Conservation (phyloP, 2,113 vertebrate genomes). For the Rhizomys pruinosus region DNA sequence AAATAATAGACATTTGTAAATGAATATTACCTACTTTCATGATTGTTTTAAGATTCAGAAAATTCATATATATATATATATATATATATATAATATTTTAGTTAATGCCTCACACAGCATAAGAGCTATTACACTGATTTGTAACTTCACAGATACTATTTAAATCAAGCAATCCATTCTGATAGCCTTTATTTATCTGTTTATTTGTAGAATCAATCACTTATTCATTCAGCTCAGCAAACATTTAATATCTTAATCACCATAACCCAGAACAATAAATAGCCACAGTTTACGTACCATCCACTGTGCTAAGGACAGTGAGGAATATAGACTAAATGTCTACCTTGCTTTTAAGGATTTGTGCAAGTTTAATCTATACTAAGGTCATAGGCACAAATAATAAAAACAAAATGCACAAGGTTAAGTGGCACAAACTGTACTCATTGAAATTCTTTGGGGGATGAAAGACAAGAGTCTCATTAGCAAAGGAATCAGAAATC, state of each 20-base stretch:
- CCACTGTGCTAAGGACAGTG: neutral
- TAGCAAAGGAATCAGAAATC: neutral
- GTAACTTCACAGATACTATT: neutral
- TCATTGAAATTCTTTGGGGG: neutral
- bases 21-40: too few relatives aligned
- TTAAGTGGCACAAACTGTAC: neutral
- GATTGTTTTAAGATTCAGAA: neutral
- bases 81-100: too few relatives aligned
- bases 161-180: neutral
- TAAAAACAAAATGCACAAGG: neutral
- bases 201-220: neutral
- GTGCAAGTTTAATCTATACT: neutral
- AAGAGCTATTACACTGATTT: neutral
- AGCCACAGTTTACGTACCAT: neutral
- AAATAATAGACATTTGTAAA: too few relatives aligned
- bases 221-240: neutral
- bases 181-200: neutral
- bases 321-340: conserved; percentile 25
- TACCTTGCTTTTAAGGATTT: neutral
- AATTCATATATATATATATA: neutral
- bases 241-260: neutral
- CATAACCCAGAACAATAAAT: neutral
- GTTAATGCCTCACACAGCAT: neutral
- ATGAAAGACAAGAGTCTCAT: neutral
- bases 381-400: neutral